Evolutionary conservation across 92 coral and sea anemone genomes (phyloP), one percentile per base, ranked within the genome.

Genomic region (Ricordea florida): DNA sequence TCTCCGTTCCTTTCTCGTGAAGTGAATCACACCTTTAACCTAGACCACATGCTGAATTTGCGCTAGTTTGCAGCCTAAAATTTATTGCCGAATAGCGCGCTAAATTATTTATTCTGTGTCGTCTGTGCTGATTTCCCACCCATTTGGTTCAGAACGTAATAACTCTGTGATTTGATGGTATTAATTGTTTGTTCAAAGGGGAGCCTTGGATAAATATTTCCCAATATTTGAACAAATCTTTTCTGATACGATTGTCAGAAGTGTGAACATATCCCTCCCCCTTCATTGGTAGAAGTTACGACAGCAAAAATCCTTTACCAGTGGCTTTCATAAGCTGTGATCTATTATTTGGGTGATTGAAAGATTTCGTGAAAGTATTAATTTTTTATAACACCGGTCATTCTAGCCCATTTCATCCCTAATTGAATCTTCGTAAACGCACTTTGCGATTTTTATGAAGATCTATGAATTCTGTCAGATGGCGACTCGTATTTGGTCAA

Each of bases 21-120:
- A 70, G 53, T 65, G 66, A 41, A 38, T 40, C 23, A 22, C 53
- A 55, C 77, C 53, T 70, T 69, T 55, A 55, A 62, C 49, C 69
- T 40, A 17, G 82, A 73, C 66, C 90, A 57, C 78, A 90, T 78
- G 67, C 66, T 64, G 76, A 81, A 69, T 38, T 38, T 82, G 92
- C 75, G 62, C 70, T 90, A 89, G 92, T 90, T 87, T 90, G 92
- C 60, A 87, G 92, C 96, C 91, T 85, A 83, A 87, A 82, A 82
- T 86, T 81, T 78, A 91, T 87, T 82, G 69, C 93, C 84, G 60
- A 83, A 84, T 79, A 73, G 82, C 66, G 79, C 86, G 61, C 83
- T 91, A 74, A 91, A 91, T 91, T 79, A 91, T 91, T 91, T 78
- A 91, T 91, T 58, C 58, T 68, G 76, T 83, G 74, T 87, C 82